A percentile compares a stretch with the other conserved stretches of the same genome.
phyloP scores from a whole-genome alignment of 1,140 invertebrate genomes.

The Danaus plexippus region DNA sequence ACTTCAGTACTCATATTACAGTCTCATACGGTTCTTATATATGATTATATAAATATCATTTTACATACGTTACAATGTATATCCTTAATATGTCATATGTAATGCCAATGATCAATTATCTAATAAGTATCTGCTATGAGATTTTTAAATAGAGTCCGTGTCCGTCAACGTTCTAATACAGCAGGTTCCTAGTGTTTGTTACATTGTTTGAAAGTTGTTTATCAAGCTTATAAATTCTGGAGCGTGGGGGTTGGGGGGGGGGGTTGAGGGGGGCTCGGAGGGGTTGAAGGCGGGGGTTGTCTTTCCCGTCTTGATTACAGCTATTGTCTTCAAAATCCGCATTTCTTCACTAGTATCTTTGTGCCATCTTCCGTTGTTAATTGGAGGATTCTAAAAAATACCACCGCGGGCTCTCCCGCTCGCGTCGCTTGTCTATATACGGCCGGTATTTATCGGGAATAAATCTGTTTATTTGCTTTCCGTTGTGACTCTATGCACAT shows the following conservation, averaged over 20 bases:
- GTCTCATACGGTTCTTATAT: too few relatives aligned
- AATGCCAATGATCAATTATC: too few relatives aligned
- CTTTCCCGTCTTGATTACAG: conserved; percentile 39
- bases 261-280: conserved; percentile 17
- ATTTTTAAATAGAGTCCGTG: too few relatives aligned
- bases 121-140: too few relatives aligned
- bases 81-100: too few relatives aligned
- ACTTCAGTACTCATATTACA: too few relatives aligned
- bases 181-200: conserved; percentile 12
- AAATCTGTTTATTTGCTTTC: neutral
- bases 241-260: conserved; percentile 18
- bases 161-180: conserved; percentile 1
- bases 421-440: neutral
- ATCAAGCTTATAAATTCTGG: conserved; percentile 43
- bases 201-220: conserved; percentile 34
- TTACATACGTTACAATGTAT: too few relatives aligned
- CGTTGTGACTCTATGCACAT: neutral
- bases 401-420: conserved; percentile 4
- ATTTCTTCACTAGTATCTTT: conserved; percentile 40
- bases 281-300: conserved; percentile 11
- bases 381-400: conserved; percentile 38
- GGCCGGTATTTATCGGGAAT: neutral
- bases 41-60: too few relatives aligned
- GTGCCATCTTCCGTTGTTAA: conserved; percentile 42
- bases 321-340: conserved; percentile 50